Base-by-base conservation (phyloP, 2,113 vertebrate genomes). In the Epinephelus fuscoguttatus region DNA sequence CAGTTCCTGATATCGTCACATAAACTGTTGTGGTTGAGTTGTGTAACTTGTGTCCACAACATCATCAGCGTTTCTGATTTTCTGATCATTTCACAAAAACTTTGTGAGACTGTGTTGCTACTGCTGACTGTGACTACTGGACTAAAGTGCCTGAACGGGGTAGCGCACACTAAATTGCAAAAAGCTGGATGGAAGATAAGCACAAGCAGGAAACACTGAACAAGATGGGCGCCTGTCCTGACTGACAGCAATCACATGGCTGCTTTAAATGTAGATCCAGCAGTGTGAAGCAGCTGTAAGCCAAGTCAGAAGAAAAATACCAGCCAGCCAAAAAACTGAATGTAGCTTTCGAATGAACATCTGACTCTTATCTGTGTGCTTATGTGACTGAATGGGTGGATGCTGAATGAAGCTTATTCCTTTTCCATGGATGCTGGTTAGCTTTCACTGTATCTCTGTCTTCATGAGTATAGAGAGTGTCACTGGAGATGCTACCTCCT, bases 141-240 rank as follows among this genome's bases (percentile, higher is more conserved):
- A 72, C 61, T 84, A 25, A 37, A 33, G n/a, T 47, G 75, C 56
- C 84, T 79, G 59, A 82, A 77, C 79, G 84, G 83, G 33, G 84
- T 80, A 81, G 87, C 30, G 13, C 49, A 82, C 84, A 83, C 75
- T 81, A 75, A 89, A 30, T 88, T 82, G 82, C 82, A 89, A 80
- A 84, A 90, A 84, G 92, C 92, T 90, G 91, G 83, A 95, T 95
- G 94, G 62, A 91, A 80, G 91, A 91, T 68, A 90, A 87, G 94
- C 93, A 91, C 68, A 93, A 89, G 92, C 91, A 92, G 84, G 87
- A 92, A 85, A 94, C 89, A 92, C 86, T 88, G 80, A 92, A 91
- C 90, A 85, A 85, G 88, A 93, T 89, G 90, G 73, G 63, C 63
- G 76, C 72, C 71, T 84, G 86, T 73, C 53, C 40, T 78, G 78